Evolutionary conservation across 2,888 invertebrate genomes (phyloP).

Genomic region (Eupithecia subumbrata): DNA sequence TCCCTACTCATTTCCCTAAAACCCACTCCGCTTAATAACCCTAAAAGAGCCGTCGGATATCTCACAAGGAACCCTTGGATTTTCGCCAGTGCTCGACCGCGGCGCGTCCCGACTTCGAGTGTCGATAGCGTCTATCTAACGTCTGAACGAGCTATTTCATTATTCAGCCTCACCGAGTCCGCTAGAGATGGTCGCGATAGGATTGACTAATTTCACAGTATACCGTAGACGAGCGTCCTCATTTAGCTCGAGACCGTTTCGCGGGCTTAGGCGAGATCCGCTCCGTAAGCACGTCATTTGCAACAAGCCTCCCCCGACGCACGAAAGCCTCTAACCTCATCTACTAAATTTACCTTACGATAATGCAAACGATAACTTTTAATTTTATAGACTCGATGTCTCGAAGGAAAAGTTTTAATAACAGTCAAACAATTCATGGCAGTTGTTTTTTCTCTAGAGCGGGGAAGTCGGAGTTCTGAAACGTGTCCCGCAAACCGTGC

Average conservation of each 20-base stretch:
- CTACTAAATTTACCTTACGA: conserved; percentile 57
- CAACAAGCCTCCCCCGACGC: conserved; percentile 60
- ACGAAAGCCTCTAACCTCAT: conserved; percentile 58
- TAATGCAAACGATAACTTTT: conserved; percentile 63
- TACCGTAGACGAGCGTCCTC: conserved; percentile 69
- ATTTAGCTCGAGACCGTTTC: conserved; percentile 72
- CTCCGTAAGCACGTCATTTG: conserved; percentile 76
- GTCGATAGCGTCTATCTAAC: conserved; percentile 69
- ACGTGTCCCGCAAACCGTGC: conserved; percentile 59
- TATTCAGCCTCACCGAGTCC: conserved; percentile 74
- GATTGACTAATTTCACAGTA: conserved; percentile 80
- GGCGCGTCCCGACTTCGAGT: conserved; percentile 59
- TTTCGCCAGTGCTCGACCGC: conserved; percentile 65
- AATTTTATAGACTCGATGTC: conserved; percentile 59
- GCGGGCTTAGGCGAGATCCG: conserved; percentile 70
- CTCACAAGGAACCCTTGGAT: conserved; percentile 79
- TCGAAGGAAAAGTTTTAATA: conserved; percentile 65
- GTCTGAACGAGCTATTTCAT: conserved; percentile 79
- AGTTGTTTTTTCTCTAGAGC: conserved; percentile 58
- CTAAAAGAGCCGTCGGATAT: conserved; percentile 77
- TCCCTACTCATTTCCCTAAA: conserved; percentile 77
- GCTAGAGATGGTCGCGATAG: conserved; percentile 73
- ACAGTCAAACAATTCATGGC: conserved; percentile 64
- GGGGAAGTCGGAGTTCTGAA: conserved; percentile 59
- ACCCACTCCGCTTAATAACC: conserved; percentile 82